Conservation (phyloP, 2,797 vertebrate genomes). For the Enoplosus armatus region DNA sequence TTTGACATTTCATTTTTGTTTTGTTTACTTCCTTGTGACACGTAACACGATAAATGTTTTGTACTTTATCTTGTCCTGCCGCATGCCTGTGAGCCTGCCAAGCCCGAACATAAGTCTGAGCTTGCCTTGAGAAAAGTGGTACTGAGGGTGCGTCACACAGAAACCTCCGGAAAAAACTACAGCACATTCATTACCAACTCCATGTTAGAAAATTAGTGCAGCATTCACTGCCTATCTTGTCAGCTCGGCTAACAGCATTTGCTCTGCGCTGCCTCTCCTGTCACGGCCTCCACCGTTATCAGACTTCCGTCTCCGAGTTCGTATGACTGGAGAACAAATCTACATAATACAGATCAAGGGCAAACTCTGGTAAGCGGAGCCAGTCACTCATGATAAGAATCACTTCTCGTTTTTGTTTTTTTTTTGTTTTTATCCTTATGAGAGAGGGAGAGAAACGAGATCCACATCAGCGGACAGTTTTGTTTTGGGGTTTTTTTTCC, state of each 20-base stretch:
- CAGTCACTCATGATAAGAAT: conserved; percentile 71
- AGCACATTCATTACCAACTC: conserved; percentile 36
- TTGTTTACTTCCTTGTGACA: background rate
- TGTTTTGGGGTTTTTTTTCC: conserved; percentile 10
- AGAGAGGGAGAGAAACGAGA: conserved; percentile 50
- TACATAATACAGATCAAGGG: conserved; percentile 74
- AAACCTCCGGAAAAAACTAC: conserved; percentile 11
- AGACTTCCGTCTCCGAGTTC: conserved; percentile 47
- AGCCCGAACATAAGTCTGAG: background rate
- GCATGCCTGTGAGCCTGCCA: background rate
- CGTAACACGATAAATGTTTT: background rate
- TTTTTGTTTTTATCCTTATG: conserved; percentile 23
- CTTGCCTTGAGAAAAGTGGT: background rate
- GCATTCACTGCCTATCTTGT: conserved; percentile 23
- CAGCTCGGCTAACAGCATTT: conserved; percentile 32
- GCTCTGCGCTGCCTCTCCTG: conserved; percentile 32
- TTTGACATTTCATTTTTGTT: conserved; percentile 1
- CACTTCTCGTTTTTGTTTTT: conserved; percentile 41
- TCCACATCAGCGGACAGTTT: conserved; percentile 47
- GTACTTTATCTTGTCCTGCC: background rate
- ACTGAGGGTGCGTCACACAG: background rate
- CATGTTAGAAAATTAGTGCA: conserved; percentile 19
- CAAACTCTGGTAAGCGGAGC: conserved; percentile 52
- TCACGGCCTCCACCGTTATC: conserved; percentile 53
- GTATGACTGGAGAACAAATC: conserved; percentile 67